Conservation (phyloP, 2,113 vertebrate genomes). For the Vidua macroura region DNA sequence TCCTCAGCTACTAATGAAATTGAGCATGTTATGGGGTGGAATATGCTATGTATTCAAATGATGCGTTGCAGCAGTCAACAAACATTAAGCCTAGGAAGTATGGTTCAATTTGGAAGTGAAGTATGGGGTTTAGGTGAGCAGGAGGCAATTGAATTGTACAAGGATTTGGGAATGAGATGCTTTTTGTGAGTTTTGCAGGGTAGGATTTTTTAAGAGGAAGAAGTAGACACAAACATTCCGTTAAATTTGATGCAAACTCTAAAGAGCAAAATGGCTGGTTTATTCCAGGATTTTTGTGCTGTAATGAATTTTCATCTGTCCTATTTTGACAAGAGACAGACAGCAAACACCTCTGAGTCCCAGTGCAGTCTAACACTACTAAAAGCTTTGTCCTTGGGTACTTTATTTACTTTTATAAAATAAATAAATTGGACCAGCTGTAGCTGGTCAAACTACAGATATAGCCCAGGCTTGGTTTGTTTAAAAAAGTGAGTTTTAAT, state of each 20-base stretch:
- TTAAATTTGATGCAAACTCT: not conserved
- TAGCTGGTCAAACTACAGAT: not conserved
- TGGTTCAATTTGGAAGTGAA: not conserved
- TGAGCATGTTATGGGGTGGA: not conserved
- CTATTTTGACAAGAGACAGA: not conserved
- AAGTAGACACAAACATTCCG: not conserved
- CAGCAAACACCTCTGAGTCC: not conserved
- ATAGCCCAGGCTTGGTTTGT: not conserved
- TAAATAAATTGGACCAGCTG: not conserved
- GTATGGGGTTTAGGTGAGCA: not conserved
- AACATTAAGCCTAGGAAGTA: not conserved
- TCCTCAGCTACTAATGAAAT: constrained; percentile 24
- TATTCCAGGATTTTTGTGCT: not conserved
- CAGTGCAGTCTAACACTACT: not conserved
- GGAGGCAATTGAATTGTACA: not conserved
- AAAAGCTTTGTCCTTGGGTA: not conserved
- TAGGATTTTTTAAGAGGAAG: not conserved
- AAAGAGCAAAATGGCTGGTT: not conserved
- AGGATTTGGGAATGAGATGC: not conserved
- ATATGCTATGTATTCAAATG: constrained; percentile 8
- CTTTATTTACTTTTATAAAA: not conserved
- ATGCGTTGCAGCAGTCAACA: constrained; percentile 5
- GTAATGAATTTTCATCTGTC: not conserved
- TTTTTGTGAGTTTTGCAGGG: not conserved
- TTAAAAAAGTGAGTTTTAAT: not conserved